phyloP scores from a whole-genome alignment of 30 jellyfish, hydroid and myxozoan genomes.

The Hydra vulgaris region DNA sequence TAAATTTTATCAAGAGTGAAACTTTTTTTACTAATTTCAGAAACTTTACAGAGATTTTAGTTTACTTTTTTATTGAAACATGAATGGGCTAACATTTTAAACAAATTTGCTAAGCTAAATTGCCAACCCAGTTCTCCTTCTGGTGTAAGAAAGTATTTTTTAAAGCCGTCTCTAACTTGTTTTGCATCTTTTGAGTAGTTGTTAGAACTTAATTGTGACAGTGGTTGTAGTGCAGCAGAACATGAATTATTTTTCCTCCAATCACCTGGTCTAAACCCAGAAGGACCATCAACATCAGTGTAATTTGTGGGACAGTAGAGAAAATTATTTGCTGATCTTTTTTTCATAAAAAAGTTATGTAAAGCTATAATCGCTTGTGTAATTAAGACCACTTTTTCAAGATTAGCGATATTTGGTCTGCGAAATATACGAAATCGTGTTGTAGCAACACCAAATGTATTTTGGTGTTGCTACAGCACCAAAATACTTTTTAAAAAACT shows the following conservation, averaged over 20 bases:
- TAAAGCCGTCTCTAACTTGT: slow-evolving; percentile 9
- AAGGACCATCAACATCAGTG: slow-evolving; percentile 11
- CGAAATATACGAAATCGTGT: slow-evolving; percentile 55
- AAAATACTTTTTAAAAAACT: too few species aligned
- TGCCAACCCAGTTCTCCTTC: too few species aligned
- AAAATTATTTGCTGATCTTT: slow-evolving; percentile 6
- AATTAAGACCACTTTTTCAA: slow-evolving; percentile 25
- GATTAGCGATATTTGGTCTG: slow-evolving; percentile 43
- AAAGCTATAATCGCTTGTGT: slow-evolving; percentile 58
- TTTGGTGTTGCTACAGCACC: too few species aligned
- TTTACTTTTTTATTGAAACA: neutral
- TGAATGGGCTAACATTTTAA: neutral
- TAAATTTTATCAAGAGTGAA: too few species aligned
- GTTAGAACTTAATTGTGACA: slow-evolving; percentile 6
- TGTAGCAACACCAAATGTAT: slow-evolving; percentile 49
- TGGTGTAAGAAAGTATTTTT: slow-evolving; percentile 1
- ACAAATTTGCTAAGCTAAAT: too few species aligned
- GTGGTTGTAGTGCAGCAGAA: slow-evolving; percentile 10
- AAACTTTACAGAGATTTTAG: neutral
- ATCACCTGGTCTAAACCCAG: slow-evolving; percentile 6
- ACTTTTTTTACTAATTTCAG: neutral
- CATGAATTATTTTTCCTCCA: neutral
- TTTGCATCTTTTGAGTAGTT: slow-evolving; percentile 10
- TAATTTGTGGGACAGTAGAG: slow-evolving; percentile 7
- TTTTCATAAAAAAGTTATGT: slow-evolving; percentile 40